Base-by-base conservation (phyloP, 2,797 vertebrate genomes). In the Chloroceryle amazona region DNA sequence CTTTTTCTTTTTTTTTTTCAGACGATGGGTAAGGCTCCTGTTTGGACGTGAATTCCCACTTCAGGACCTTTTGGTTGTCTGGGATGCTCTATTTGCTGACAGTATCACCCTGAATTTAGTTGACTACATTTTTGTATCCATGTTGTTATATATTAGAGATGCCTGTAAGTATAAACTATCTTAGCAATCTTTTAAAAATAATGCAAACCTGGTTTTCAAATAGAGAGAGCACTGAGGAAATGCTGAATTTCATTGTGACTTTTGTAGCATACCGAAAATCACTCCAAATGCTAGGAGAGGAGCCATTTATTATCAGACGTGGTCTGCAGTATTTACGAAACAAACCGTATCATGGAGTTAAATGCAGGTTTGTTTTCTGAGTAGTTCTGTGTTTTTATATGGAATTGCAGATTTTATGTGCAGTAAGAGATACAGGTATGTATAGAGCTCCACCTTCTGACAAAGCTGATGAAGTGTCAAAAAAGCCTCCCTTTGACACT, bases 61-160 rank as follows among this genome's bases (percentile, higher is more conserved):
- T 35, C 99, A 99, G 98, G 99, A 99, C 94, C 98, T 99, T 52
- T 98, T 99, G 96, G 99, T 99, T 90, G 98, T 99, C 86, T 99
- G 99, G 99, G 99, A 99, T 49, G 99, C 99, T 55, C 97, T 99
- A 31, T 99, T 99, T 90, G 99, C 99, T 29, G 99, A 99, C 93
- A 99, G 99, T 97, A 98, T 99, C 96, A 99, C 99, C 84, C 98
- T 99, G 92, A 99, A 99, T 95, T 98, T 99, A 96, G 99, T 99
- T 57, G 99, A 99, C 97, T 99, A 99, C 91, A 95, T 99, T 97
- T 99, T 99, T 95, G 98, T 99, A 95, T 99, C 99, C 97, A 99
- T 99, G 99, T 98, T 99, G 89, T 98, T 99, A 26, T 99, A 99
- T 97, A 99, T 99, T 96, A 98, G 99, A 98, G 99, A 99, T 84